Base-by-base conservation (phyloP, 2,113 vertebrate genomes). In the Trogon surrucura region DNA sequence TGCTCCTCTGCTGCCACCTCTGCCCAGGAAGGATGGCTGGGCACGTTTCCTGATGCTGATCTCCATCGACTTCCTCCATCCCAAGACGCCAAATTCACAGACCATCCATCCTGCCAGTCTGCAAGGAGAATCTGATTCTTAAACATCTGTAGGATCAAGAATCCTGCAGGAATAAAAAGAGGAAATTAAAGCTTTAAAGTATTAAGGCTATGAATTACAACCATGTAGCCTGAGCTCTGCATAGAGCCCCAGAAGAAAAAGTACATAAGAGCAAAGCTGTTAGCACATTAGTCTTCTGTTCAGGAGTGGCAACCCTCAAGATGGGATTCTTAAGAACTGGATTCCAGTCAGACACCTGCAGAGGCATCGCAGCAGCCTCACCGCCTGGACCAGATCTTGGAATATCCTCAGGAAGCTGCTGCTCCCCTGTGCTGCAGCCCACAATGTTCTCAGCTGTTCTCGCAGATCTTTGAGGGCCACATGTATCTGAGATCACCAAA, bases 141-240 rank as follows among this genome's bases (percentile, higher is more conserved):
- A 64, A 67, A 62, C 0, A 1, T n/a, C 26, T 0, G 1, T 9
- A 64, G n/a, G 15, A 58, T 27, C 30, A 45, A 60, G 17, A 71
- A 26, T 16, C 32, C n/a, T 67, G 44, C 74, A 57, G 53, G 22
- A 83, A 32, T 13, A 45, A 69, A 44, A 41, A 60, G 75, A 82
- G 36, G 53, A 64, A 86, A 54, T 1, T 1, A 44, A 7, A 38
- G 18, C 18, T 80, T 73, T 70, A 17, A 71, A 41, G 25, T 22
- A 30, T 18, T 0, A 1, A 81, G 44, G 19, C 64, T 80, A 26
- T 9, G 53, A 69, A 78, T 64, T 82, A 58, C 48, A 90, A 67
- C 17, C 54, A 73, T 1, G 0, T 32, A 64, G 57, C 18, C 36
- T 34, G 27, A 75, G 50, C 50, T 65, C 45, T 66, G 34, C 27